These are phyloP conservation scores for Galemys pyrenaicus DNA, from an alignment of 2,113 vertebrate species.

Conservation along the genomic window DNA sequence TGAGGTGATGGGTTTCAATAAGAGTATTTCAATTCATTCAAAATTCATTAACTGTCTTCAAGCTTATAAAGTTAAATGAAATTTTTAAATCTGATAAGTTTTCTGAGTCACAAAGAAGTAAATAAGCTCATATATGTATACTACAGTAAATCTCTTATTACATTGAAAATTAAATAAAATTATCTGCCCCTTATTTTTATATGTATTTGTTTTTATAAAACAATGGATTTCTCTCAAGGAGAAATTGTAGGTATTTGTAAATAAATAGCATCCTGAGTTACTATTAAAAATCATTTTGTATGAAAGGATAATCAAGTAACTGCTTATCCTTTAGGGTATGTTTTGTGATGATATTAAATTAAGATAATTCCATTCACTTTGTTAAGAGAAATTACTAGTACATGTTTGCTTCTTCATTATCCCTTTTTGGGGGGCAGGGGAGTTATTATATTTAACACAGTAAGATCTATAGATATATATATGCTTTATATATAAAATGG, in stretches of 20 bases:
- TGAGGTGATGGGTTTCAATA: not conserved
- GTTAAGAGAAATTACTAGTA: not conserved
- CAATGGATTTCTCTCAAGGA: slow-evolving; percentile 12
- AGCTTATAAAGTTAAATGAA: slow-evolving; percentile 19
- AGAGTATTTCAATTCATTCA: slow-evolving; percentile 1
- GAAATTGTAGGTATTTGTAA: not conserved
- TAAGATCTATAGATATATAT: not conserved
- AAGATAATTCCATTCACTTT: slow-evolving; percentile 9
- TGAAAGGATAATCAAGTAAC: slow-evolving; percentile 1
- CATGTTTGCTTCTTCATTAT: not conserved
- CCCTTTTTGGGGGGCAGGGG: not conserved
- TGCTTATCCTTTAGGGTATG: not conserved
- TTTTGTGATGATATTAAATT: not conserved
- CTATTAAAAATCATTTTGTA: slow-evolving; percentile 8
- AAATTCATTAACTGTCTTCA: not conserved
- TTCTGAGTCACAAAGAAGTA: not conserved
- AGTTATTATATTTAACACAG: not conserved
- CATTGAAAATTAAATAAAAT: slow-evolving; percentile 27
- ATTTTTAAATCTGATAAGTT: not conserved
- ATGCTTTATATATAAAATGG: not conserved
- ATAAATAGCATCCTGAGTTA: slow-evolving; percentile 8
- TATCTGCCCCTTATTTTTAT: not conserved
- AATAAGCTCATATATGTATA: not conserved
- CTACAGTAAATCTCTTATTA: not conserved
- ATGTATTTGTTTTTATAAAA: slow-evolving; percentile 34